A percentile compares a stretch with the other conserved stretches of the same genome.
These are phyloP conservation scores for Tyto alba DNA, from an alignment of 2,113 vertebrate species.

Conservation along the genomic window DNA sequence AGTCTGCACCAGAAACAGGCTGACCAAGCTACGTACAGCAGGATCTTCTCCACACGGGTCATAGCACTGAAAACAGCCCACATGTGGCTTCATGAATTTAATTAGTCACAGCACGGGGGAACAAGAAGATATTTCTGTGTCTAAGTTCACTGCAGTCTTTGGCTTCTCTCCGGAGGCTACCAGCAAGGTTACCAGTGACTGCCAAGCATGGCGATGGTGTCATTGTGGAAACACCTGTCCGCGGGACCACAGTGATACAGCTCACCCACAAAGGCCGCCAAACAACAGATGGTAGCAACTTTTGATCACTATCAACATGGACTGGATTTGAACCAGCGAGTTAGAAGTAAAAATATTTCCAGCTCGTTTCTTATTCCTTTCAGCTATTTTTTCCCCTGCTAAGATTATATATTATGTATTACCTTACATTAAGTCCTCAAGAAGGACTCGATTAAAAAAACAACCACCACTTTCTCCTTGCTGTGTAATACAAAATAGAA, in stretches of 20 bases:
- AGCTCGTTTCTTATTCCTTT: neutral
- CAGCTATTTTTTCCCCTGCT: neutral
- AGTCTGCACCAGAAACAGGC: neutral
- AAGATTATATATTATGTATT: conserved; percentile 2
- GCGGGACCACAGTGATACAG: neutral
- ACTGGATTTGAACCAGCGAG: neutral
- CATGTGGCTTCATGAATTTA: neutral
- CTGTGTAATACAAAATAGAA: neutral
- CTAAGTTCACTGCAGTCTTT: neutral
- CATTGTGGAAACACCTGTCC: conserved; percentile 4
- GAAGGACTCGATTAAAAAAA: neutral
- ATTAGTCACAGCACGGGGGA: neutral
- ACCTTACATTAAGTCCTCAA: neutral
- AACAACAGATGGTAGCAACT: conserved; percentile 18
- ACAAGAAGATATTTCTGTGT: neutral
- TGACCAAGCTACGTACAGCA: neutral
- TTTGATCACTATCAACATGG: neutral
- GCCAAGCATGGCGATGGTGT: neutral
- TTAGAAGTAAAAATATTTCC: neutral
- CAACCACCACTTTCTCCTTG: neutral
- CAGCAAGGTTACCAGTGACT: neutral
- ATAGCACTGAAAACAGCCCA: neutral
- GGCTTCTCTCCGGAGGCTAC: neutral
- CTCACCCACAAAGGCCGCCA: neutral
- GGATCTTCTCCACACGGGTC: rapidly evolving